Conservation (phyloP, 2,888 invertebrate genomes). For the Cephus pygmeus region DNA sequence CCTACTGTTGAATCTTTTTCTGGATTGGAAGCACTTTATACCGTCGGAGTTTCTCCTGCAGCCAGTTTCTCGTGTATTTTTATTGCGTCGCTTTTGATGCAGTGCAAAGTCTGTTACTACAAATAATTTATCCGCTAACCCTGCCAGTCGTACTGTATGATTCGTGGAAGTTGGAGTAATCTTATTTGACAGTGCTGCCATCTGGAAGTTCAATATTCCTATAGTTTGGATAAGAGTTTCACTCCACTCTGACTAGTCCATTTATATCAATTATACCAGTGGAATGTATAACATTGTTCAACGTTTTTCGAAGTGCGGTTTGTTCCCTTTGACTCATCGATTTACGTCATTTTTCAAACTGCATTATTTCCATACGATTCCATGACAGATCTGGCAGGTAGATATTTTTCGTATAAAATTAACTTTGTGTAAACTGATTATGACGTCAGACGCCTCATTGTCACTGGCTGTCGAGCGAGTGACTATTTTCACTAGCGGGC, state of each 20-base stretch:
- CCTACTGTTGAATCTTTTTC: not conserved
- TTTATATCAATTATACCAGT: constrained; percentile 28
- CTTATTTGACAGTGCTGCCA: constrained; percentile 36
- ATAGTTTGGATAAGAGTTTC: constrained; percentile 6
- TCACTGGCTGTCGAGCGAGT: not conserved
- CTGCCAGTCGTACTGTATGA: constrained; percentile 11
- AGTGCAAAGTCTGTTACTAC: constrained; percentile 27
- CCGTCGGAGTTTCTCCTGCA: not conserved
- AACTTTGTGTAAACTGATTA: not conserved
- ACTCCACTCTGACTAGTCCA: constrained; percentile 14
- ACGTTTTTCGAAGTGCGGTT: not conserved
- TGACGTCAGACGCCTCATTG: not conserved
- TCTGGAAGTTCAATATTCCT: constrained; percentile 24
- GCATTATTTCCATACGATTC: not conserved
- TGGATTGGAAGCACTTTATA: not conserved
- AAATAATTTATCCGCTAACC: constrained; percentile 46
- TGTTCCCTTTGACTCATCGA: not conserved
- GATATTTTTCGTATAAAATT: not conserved
- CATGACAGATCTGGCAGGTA: not conserved
- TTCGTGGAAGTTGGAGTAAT: constrained; percentile 37
- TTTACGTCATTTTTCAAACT: not conserved
- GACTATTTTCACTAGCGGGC: not conserved
- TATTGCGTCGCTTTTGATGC: constrained; percentile 22
- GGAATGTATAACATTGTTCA: not conserved
- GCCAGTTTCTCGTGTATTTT: constrained; percentile 25